Evolutionary conservation across 1,140 invertebrate species (phyloP).

Genomic region (Papilio machaon): DNA sequence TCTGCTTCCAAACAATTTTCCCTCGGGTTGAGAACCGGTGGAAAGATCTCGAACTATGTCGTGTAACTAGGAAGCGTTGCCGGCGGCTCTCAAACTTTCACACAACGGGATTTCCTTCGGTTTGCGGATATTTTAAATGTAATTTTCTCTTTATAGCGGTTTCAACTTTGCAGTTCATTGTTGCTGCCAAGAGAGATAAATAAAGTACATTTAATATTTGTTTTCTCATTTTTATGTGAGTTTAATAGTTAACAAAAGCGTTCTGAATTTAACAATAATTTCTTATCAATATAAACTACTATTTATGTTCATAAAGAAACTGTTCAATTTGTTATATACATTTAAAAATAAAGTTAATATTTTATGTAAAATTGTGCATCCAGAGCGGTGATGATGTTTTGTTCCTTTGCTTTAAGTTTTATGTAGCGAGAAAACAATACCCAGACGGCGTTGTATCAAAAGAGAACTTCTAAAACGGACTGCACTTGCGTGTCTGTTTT

Average conservation of each 20-base stretch:
- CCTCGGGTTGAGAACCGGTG: neutral
- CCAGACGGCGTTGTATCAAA: neutral
- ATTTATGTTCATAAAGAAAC: neutral
- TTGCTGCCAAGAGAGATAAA: neutral
- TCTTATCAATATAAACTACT: neutral
- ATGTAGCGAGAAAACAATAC: neutral
- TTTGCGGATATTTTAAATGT: conserved; percentile 33
- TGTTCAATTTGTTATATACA: neutral
- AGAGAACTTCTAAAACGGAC: neutral
- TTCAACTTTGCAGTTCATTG: conserved; percentile 8
- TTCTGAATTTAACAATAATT: neutral
- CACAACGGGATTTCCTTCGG: conserved; percentile 17
- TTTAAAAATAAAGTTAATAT: neutral
- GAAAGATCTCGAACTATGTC: conserved; percentile 32
- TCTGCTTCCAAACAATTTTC: conserved; percentile 23
- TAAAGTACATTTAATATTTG: too few species aligned
- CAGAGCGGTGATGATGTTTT: neutral
- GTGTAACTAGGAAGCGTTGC: conserved; percentile 26
- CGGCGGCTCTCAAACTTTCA: conserved; percentile 9
- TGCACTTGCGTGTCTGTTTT: neutral
- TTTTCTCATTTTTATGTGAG: too few species aligned
- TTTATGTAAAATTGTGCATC: neutral
- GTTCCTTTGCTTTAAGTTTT: conserved; percentile 1
- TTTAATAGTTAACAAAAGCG: too few species aligned
- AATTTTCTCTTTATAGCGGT: conserved; percentile 10